Evolutionary conservation across 2,797 vertebrate species (phyloP), one percentile per base, ranked within the genome.

Genomic region (Euphonia xanthogaster): DNA sequence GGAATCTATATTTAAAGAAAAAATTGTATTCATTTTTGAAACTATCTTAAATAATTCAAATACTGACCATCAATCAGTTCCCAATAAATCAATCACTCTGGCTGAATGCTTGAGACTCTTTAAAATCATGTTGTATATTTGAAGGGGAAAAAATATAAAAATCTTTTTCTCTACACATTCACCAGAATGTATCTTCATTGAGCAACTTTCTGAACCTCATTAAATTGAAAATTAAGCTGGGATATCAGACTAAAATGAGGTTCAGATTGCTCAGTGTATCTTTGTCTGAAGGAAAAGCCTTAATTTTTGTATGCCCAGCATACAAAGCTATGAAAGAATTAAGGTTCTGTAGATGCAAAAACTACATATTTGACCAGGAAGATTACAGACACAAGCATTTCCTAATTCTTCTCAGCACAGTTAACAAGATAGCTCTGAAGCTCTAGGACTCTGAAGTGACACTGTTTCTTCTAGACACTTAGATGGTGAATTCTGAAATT

Each of bases 211-310:
- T 97, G 94, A 67, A 54, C 10, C 16, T 35, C 22, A 61, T 30
- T 25, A 51, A 75, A 44, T n/a, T 45, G 28, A 75, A 79, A 85
- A 44, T 39, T 28, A 95, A 92, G 71, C 83, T 94, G 16, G 47
- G 61, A 57, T 75, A 44, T n/a, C 40, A 62, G 80, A 88, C 6
- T 35, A 86, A 62, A 71, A 55, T 23, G 19, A 70, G 45, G 31
- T 50, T 86, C 48, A 31, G 42, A 79, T 90, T 96, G 89, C 66
- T 95, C 48, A 85, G 80, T 89, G 62, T 87, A 62, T 50, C 74
- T 90, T 81, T 70, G 12, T 53, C 72, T 73, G 58, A 81, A 90
- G 47, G 12, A 83, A 63, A 67, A 62, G 5, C 4, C 19, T 42
- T 37, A 30, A 20, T 31, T 66, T 86, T 84, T 74, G 2, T 65